phyloP scores from a whole-genome alignment of 2,113 vertebrate genomes.

The Felis chaus region DNA sequence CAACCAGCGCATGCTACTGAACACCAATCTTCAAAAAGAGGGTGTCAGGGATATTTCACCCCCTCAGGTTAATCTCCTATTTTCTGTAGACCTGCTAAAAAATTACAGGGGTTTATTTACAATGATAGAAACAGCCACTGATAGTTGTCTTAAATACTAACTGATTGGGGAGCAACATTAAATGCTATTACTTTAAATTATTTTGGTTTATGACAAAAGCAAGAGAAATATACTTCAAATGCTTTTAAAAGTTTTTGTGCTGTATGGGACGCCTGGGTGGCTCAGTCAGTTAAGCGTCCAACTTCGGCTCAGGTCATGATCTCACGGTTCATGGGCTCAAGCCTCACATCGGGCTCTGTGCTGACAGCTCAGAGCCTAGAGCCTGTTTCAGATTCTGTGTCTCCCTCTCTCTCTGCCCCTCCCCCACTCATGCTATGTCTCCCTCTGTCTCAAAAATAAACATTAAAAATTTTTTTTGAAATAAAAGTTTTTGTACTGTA shows the following conservation, averaged over 20 bases:
- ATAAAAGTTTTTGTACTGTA: not conserved
- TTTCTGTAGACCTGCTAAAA: not conserved
- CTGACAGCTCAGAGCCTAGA: no score
- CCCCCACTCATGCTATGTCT: no score
- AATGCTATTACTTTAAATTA: not conserved
- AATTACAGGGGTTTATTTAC: not conserved
- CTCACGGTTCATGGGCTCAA: no score
- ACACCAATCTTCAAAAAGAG: not conserved
- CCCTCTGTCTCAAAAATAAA: no score
- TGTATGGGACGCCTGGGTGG: no score
- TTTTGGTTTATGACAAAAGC: not conserved
- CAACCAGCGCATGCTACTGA: not conserved
- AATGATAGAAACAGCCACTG: not conserved
- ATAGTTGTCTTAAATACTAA: not conserved
- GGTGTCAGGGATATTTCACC: not conserved
- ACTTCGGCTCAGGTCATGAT: no score
- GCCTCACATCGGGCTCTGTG: no score
- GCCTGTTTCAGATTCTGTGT: no score
- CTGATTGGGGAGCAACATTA: not conserved
- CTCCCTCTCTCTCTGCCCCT: no score
- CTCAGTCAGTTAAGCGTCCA: no score
- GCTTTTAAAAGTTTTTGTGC: not conserved
- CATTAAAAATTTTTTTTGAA: no score
- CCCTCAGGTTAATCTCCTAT: not conserved
- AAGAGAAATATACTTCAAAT: not conserved